Evolutionary conservation across 2,888 invertebrate species (phyloP).

Genomic region (Therioaphis trifolii): DNA sequence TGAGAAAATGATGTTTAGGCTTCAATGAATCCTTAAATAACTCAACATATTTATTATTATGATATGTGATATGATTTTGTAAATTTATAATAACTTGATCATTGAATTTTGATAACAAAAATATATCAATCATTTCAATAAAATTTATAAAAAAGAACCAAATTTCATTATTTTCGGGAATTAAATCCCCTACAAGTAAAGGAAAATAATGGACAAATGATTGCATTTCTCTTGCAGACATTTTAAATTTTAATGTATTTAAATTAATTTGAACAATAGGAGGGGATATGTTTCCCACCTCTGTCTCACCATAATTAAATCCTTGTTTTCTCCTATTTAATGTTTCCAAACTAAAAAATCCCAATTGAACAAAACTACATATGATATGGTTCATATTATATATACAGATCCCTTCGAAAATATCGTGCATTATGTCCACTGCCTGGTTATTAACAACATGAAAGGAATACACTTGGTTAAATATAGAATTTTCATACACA

Average conservation of each 20-base stretch:
- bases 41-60: slow-evolving; percentile 26
- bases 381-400: slow-evolving; percentile 23
- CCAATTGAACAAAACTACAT: background rate
- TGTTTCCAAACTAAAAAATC: background rate
- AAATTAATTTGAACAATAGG: background rate
- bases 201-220: no score
- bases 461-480: background rate
- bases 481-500: slow-evolving; percentile 15
- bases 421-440: background rate
- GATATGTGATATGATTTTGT: background rate
- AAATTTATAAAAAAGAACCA: slow-evolving; percentile 29
- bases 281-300: background rate
- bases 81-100: background rate
- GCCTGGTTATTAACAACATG: background rate
- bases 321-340: background rate
- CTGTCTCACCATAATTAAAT: background rate
- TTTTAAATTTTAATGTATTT: background rate
- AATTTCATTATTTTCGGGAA: background rate
- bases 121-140: slow-evolving; percentile 22
- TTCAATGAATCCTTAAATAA: slow-evolving; percentile 15
- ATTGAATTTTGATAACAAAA: slow-evolving; percentile 8
- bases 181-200: no score
- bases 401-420: background rate
- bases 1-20: slow-evolving; percentile 8
- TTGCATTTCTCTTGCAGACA: no score